phyloP scores from a whole-genome alignment of 2,888 invertebrate genomes.

The Trachelus tabidus region DNA sequence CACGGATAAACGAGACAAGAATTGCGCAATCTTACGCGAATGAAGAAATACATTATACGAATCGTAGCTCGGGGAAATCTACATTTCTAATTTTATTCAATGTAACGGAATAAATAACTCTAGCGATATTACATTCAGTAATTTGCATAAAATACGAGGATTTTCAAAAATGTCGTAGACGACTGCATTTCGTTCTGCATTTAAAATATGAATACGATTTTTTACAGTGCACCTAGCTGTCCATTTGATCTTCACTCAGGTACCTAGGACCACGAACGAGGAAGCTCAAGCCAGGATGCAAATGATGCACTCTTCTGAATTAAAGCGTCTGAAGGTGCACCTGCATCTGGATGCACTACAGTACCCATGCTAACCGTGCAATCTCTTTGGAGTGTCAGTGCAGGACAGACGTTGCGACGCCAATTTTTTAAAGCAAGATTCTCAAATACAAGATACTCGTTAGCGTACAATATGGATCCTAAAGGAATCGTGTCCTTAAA shows the following conservation, averaged over 20 bases:
- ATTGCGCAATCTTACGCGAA: background rate
- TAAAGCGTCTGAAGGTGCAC: constrained; percentile 52
- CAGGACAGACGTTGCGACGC: background rate
- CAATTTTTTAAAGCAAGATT: background rate
- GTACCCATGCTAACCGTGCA: background rate
- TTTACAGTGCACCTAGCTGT: background rate
- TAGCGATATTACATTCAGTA: background rate
- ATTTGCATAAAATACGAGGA: background rate
- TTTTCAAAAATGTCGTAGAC: background rate
- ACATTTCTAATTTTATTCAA: background rate
- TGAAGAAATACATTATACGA: background rate
- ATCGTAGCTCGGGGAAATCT: background rate
- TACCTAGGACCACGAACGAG: constrained; percentile 20
- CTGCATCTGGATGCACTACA: constrained; percentile 31
- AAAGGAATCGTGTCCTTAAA: background rate
- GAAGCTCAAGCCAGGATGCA: constrained; percentile 42
- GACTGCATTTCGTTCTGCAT: background rate
- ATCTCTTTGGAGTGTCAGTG: background rate
- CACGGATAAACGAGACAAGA: background rate
- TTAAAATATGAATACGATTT: background rate
- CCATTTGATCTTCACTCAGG: background rate
- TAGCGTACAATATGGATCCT: background rate
- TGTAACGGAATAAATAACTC: background rate
- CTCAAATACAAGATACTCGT: background rate
- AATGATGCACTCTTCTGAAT: constrained; percentile 63